phyloP scores from a whole-genome alignment of 2,888 invertebrate species.

The Idaea dimidiata region DNA sequence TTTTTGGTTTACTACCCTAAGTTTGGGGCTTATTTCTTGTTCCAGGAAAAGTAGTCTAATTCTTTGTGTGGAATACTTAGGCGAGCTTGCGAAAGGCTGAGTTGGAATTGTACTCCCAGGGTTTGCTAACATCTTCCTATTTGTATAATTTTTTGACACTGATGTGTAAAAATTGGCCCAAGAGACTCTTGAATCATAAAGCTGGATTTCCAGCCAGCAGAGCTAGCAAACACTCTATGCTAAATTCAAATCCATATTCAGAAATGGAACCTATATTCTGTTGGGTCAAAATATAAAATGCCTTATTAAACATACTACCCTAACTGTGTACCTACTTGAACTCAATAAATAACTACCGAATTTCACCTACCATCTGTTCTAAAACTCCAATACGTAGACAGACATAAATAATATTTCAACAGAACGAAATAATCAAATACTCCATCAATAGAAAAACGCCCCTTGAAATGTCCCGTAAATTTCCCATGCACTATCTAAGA shows the following conservation, averaged over 20 bases:
- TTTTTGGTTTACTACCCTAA: neutral
- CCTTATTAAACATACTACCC: neutral
- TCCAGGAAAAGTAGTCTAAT: neutral
- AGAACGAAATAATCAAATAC: conserved; percentile 28
- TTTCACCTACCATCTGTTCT: neutral
- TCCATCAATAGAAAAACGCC: conserved; percentile 42
- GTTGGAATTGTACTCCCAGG: too few relatives aligned
- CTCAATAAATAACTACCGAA: neutral
- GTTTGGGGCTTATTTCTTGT: neutral
- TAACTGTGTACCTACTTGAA: neutral
- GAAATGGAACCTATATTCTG: neutral
- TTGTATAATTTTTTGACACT: too few relatives aligned
- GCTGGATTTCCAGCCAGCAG: too few relatives aligned
- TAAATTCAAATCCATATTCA: too few relatives aligned
- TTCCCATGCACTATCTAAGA: conserved; percentile 65
- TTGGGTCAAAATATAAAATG: neutral
- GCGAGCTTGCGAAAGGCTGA: too few relatives aligned
- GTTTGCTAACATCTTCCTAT: too few relatives aligned
- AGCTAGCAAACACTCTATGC: too few relatives aligned
- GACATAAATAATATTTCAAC: conserved; percentile 28
- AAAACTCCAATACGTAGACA: conserved; percentile 3
- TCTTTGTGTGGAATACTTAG: too few relatives aligned
- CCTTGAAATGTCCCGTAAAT: conserved; percentile 69
- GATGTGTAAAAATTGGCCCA: too few relatives aligned
- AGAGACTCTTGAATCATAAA: too few relatives aligned